Evolutionary conservation across 2,888 invertebrate species (phyloP).

Genomic region (Phyto melanocephala): DNA sequence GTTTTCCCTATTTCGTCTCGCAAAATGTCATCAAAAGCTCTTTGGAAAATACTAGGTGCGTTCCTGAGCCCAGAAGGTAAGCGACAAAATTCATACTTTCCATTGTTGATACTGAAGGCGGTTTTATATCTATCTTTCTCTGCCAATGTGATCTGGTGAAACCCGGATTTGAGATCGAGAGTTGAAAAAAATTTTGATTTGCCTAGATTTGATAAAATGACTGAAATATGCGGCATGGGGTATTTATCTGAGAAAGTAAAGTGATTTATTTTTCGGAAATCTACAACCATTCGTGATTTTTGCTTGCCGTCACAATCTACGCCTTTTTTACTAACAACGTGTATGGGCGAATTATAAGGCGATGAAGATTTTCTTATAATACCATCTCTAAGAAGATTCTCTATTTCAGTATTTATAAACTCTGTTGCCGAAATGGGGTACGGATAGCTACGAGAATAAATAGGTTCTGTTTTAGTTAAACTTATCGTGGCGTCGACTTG

Average conservation of each 20-base stretch:
- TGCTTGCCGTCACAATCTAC: not conserved
- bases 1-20: not conserved
- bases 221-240: too few relatives aligned
- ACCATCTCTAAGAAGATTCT: not conserved
- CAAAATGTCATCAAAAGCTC: not conserved
- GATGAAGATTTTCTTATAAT: slow-evolving; percentile 16
- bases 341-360: not conserved
- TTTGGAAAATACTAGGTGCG: not conserved
- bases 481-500: slow-evolving; percentile 20
- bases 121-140: not conserved
- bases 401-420: slow-evolving; percentile 12
- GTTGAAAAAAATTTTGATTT: too few relatives aligned
- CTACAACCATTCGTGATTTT: not conserved
- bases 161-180: too few relatives aligned
- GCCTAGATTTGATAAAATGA: too few relatives aligned
- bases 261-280: not conserved
- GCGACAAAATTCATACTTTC: not conserved
- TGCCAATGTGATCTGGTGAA: not conserved
- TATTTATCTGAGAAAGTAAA: too few relatives aligned
- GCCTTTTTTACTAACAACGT: not conserved
- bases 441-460: slow-evolving; percentile 17
- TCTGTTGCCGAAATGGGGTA: slow-evolving; percentile 35
- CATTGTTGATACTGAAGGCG: not conserved
- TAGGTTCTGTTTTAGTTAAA: not conserved
- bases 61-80: not conserved